phyloP scores from a whole-genome alignment of 2,888 invertebrate genomes.

The Willowsia nigromaculata region DNA sequence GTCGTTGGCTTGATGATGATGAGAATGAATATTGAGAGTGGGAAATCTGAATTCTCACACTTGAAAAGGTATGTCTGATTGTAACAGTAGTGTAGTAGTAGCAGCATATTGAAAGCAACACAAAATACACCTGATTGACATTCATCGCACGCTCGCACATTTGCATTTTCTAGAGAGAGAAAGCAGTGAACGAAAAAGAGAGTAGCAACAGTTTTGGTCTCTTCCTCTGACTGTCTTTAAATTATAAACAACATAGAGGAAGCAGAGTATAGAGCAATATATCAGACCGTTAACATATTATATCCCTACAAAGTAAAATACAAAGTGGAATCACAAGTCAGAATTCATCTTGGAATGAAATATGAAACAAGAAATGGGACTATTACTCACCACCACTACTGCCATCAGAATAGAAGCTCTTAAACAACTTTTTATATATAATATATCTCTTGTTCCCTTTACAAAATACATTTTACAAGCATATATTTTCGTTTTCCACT shows the following conservation, averaged over 20 bases:
- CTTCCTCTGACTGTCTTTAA: slow-evolving; percentile 31
- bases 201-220: slow-evolving; percentile 67
- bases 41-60: no score
- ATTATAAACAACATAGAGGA: slow-evolving; percentile 37
- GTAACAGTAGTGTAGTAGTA: not conserved
- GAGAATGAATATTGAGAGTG: no score
- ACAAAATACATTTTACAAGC: not conserved
- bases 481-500: slow-evolving; percentile 27
- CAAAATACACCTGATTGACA: slow-evolving; percentile 65
- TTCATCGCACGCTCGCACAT: slow-evolving; percentile 66
- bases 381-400: slow-evolving; percentile 38
- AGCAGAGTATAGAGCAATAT: not conserved
- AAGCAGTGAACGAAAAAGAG: slow-evolving; percentile 5
- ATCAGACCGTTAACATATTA: not conserved
- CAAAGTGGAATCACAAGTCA: slow-evolving; percentile 44
- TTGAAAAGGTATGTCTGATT: no score
- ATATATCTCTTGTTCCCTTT: slow-evolving; percentile 5
- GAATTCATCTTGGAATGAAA: slow-evolving; percentile 59
- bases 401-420: not conserved
- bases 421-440: not conserved
- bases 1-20: no score
- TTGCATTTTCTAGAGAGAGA: slow-evolving; percentile 55
- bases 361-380: slow-evolving; percentile 48
- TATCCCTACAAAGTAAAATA: not conserved
- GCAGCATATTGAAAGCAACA: slow-evolving; percentile 14